Evolutionary conservation across 35 echinoderm and acorn worm genomes (phyloP), one percentile per base, ranked within the genome.

Genomic region (Lytechinus pictus): DNA sequence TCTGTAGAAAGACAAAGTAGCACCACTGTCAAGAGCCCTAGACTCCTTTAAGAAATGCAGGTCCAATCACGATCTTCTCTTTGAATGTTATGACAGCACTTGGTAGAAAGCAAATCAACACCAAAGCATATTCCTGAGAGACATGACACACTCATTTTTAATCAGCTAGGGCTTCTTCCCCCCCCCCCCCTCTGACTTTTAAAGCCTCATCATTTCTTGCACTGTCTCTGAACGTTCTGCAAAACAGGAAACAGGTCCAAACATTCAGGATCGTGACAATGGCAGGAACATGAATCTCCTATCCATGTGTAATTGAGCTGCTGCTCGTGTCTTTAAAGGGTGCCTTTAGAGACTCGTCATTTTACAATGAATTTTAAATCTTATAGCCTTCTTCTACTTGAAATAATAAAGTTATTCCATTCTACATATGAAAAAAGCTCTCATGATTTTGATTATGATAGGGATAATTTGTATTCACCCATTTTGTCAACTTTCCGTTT

Each of bases 241-340:
- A 16, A 19, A 24, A 79, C 16, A 79, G 66, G 66, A 79, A 79
- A 79, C n/a, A 24, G 4, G 19, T 79, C n/a, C 3, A 3, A 79
- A 79, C 66, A 79, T 79, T 16, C 66, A 79, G 24, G 19, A 79
- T 79, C 16, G n/a, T 79, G 19, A 79, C 66, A 79, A 79, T 79
- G 66, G n/a, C 66, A 79, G 66, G 66, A 79, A 79, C 66, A 79
- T 7, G n/a, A 16, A 24, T 24, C 12, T 24, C 66, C 19, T 24
- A 16, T 79, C 66, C 66, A 79, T 79, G 66, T 79, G 66, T 79
- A n/a, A 79, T 79, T 79, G 66, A 79, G 66, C 66, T n/a, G 66
- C 9, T 79, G 19, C 66, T 24, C n/a, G 8, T 58, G 16, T 79
- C 14, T 16, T 79, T 79, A 79, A 79, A 79, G 66, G 66, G 66